Conservation (phyloP, 1,140 invertebrate genomes). For the Atta colombica region DNA sequence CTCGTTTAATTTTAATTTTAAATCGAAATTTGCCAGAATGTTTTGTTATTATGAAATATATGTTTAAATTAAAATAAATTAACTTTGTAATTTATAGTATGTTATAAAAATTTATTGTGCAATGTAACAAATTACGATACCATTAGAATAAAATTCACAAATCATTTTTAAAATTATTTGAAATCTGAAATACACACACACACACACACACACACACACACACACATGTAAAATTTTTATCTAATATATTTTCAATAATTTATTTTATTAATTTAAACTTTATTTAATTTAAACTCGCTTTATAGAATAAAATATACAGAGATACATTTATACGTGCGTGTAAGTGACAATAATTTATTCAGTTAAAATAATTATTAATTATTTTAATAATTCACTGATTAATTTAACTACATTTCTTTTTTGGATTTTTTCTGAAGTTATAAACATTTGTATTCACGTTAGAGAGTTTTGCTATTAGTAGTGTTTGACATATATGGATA, state of each 20-base stretch:
- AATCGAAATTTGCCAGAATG: no score
- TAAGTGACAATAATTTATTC: background rate
- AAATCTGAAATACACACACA: background rate
- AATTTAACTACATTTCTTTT: no score
- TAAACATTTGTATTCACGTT: background rate
- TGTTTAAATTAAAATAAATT: background rate
- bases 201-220: no score
- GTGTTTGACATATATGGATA: background rate
- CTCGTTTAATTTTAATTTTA: constrained; percentile 18
- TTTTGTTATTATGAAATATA: no score
- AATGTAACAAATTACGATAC: background rate
- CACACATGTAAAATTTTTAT: background rate
- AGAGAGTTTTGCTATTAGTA: background rate
- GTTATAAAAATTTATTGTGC: background rate
- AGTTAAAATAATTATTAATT: background rate
- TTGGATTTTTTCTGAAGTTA: background rate
- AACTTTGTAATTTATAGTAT: background rate
- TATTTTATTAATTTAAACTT: background rate
- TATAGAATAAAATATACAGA: background rate
- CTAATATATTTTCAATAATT: background rate
- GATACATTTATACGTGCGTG: background rate
- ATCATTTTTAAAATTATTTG: background rate
- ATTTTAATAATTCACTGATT: background rate
- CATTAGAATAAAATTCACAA: background rate
- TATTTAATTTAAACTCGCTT: background rate